Evolutionary conservation across 2,888 invertebrate species (phyloP), one percentile per base, ranked within the genome.

Genomic region (Spicauda simplicius): DNA sequence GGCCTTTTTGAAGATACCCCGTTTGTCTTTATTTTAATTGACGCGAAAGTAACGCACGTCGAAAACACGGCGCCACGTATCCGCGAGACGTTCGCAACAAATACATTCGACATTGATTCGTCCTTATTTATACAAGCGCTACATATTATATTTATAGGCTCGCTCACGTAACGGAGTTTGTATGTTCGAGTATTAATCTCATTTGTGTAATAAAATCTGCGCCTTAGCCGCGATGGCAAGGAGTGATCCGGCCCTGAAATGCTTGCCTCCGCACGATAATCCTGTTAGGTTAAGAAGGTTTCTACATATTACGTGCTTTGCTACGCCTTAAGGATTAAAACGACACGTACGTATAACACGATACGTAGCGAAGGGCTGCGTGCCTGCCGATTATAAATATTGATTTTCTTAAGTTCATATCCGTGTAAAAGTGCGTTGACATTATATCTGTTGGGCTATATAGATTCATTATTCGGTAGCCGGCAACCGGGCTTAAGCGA

Each of bases 251-350:
- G 88, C 94, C 93, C 93, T 93, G 93, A 91, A 91, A 91, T 91
- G 92, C 93, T 90, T 89, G 88, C 94, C 94, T 94, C 94, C 93
- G 87, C 92, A 90, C 94, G 95, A 94, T 95, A 95, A 95, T 95
- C 95, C 94, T 95, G 95, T 95, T 95, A 95, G 94, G 94, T 94
- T 95, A 95, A 95, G 95, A 95, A 95, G 95, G 95, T 95, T 95
- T 95, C 94, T 94, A 94, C 95, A 94, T 94, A 95, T 95, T 95
- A 95, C 94, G 93, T 94, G 94, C 94, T 94, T 94, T 94, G 94
- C 92, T 92, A 88, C 94, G 94, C 94, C 94, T 94, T 94, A 94
- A 93, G 94, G 95, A 95, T 95, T 95, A 95, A 91, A 92, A 90
- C 91, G 87, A 84, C 87, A 81, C 85, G 82, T 85, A 86, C 83